These are phyloP conservation scores for Eurypyga helias DNA, from an alignment of 2,113 vertebrate genomes.

Conservation along the genomic window DNA sequence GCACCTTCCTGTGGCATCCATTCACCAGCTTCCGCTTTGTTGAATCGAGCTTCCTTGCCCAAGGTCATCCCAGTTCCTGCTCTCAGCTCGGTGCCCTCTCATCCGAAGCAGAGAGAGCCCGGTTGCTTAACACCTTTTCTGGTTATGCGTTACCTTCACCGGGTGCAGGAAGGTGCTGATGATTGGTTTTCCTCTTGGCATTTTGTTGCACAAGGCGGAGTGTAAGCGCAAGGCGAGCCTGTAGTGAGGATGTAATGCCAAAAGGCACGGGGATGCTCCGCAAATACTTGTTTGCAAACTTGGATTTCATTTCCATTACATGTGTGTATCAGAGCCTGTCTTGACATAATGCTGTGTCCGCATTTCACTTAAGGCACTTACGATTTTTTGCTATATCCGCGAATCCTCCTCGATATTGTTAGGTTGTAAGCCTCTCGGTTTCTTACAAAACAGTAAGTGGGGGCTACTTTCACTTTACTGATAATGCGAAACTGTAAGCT, in stretches of 20 bases:
- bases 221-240: background rate
- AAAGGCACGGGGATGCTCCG: background rate
- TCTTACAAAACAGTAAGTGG: background rate
- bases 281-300: background rate
- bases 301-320: background rate
- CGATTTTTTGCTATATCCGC: background rate
- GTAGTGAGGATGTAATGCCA: background rate
- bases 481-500: background rate
- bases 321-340: background rate
- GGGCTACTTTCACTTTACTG: background rate
- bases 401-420: background rate
- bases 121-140: background rate
- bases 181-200: background rate
- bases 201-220: background rate
- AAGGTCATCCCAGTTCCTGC: background rate
- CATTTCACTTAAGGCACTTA: background rate
- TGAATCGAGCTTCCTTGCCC: background rate
- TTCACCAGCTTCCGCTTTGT: background rate
- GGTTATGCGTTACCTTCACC: background rate
- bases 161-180: background rate
- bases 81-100: background rate
- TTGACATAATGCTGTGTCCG: background rate
- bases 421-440: background rate
- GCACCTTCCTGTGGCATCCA: background rate
- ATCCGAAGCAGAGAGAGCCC: fast-evolving